Evolutionary conservation across 2,888 invertebrate species (phyloP), one percentile per base, ranked within the genome.

Genomic region (Caenorhabditis sp.): DNA sequence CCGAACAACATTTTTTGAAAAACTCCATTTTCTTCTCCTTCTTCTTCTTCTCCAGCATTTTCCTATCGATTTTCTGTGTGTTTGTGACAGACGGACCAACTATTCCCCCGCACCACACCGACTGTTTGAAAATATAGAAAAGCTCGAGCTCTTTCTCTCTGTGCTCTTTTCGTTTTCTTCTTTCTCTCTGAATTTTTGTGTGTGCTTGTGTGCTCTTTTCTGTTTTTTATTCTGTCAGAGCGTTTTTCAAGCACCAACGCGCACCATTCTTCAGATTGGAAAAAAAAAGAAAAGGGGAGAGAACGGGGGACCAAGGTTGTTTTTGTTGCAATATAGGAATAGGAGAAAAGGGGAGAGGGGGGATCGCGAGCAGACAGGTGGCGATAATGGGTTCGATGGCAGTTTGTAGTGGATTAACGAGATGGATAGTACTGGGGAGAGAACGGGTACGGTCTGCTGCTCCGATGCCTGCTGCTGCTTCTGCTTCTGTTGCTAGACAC

Each of bases 181-280:
- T 17, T 43, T 14, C 17, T 43, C 17, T 17, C 43, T 43, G 43
- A 43, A 10, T 43, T 6, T 17, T 2, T 43, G 14, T 17, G 3
- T 43, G 14, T 3, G 5, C 14, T 6, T 43, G 43, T 43, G 43
- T 17, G 6, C 43, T 43, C 14, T 43, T 43, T 17, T 43, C 10
- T 36, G 36, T 12, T 43, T 43, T 43, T 43, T 17, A 43, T 43
- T 43, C 43, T 43, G 43, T 43, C 43, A 43, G 43, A 53, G 53
- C 24, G 53, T 53, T 53, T 53, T 53, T 53, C 53, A 67, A 72
- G 62, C 72, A 67, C 64, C 67, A 54, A 59, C 58, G 57, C 68
- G 58, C 66, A 66, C 71, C 71, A 71, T 71, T 67, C 61, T 67
- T 59, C 67, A 72, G 72, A 72, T 72, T 72, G 72, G 43, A 72